Conservation (phyloP, 2,113 vertebrate species). For the Mugil cephalus region DNA sequence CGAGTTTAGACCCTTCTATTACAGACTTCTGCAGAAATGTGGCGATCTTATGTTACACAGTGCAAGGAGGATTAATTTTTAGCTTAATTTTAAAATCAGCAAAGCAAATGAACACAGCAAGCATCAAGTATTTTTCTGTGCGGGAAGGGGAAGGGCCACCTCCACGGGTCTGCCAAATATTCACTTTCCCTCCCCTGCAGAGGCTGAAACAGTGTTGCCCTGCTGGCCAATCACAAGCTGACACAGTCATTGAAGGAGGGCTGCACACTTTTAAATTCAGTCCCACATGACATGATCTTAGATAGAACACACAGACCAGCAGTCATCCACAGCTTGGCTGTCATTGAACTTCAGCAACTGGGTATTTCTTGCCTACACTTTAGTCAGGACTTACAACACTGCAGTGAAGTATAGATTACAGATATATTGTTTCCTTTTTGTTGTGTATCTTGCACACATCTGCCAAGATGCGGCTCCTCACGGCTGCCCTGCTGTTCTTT, state of each 20-base stretch:
- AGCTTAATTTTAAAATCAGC: background rate
- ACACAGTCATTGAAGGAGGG: constrained; percentile 25
- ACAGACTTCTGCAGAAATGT: too few species aligned
- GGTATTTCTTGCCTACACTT: background rate
- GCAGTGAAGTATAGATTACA: constrained; percentile 1
- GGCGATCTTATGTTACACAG: too few species aligned
- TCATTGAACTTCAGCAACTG: background rate
- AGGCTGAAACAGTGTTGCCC: background rate
- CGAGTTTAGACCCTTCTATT: too few species aligned
- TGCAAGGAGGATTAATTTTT: background rate
- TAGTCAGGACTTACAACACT: background rate
- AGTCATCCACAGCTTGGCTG: background rate
- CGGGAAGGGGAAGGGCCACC: too few species aligned
- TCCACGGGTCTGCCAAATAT: constrained; percentile 13
- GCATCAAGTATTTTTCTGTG: background rate
- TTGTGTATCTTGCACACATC: constrained; percentile 29
- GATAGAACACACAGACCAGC: constrained; percentile 15
- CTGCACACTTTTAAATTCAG: constrained; percentile 40
- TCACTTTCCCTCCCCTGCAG: constrained; percentile 22
- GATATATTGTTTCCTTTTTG: background rate
- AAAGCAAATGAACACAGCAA: too few species aligned
- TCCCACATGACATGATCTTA: constrained; percentile 14
- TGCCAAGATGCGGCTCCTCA: constrained; percentile 75
- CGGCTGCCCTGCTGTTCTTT: constrained; percentile 59
- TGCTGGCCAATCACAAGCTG: constrained; percentile 65